These are phyloP conservation scores for Muscicapa adusta DNA, from an alignment of 2,113 vertebrate species.

Conservation along the genomic window DNA sequence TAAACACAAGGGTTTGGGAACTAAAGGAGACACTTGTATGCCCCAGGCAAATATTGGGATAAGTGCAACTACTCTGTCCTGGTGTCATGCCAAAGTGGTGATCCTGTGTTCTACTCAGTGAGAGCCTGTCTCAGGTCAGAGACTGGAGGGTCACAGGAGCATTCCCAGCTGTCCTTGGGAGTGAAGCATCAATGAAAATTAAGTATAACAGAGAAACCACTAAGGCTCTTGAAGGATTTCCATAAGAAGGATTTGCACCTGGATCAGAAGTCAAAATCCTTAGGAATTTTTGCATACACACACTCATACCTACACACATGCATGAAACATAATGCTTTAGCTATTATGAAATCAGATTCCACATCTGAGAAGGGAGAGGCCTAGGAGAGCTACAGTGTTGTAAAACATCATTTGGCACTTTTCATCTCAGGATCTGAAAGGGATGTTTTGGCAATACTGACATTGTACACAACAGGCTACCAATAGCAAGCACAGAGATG, in stretches of 20 bases:
- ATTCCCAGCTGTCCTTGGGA: not conserved
- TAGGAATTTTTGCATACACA: not conserved
- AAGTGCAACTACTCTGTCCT: not conserved
- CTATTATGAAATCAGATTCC: not conserved
- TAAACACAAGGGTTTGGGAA: not conserved
- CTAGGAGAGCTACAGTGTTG: not conserved
- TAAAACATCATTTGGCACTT: not conserved
- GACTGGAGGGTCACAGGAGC: accelerated
- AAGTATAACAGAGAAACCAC: not conserved
- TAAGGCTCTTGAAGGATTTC: not conserved
- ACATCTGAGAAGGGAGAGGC: not conserved
- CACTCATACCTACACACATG: not conserved
- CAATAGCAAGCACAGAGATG: not conserved
- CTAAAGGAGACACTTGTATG: not conserved
- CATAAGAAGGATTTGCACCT: not conserved
- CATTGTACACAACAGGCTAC: not conserved
- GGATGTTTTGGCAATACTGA: not conserved
- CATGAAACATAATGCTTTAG: not conserved
- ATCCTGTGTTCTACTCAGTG: not conserved
- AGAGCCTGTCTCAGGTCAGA: not conserved
- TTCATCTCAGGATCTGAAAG: not conserved
- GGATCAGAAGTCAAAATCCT: not conserved
- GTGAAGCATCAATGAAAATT: not conserved
- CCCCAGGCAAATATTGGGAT: not conserved
- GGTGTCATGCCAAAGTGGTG: accelerated